Evolutionary conservation across 2,797 vertebrate species (phyloP).

Genomic region (Philypnodon macrostomus): DNA sequence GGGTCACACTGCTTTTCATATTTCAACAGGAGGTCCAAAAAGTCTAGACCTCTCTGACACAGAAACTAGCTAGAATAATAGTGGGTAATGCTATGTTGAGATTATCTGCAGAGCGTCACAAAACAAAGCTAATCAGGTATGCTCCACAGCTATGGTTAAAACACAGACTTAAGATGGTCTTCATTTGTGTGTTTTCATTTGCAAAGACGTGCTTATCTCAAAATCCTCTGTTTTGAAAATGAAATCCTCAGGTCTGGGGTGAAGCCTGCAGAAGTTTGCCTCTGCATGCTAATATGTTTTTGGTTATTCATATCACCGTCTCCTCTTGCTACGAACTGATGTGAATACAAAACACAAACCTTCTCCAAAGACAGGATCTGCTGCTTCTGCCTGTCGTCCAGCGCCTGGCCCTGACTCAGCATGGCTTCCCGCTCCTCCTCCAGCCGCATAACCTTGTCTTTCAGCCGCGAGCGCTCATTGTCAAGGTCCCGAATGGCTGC

Average conservation of each 20-base stretch:
- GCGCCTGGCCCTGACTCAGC: slow-evolving; percentile 86
- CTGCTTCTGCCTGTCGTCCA: slow-evolving; percentile 91
- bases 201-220: background rate
- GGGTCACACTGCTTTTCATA: background rate
- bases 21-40: background rate
- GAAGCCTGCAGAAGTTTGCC: slow-evolving; percentile 14
- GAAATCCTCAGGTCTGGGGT: slow-evolving; percentile 10
- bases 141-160: background rate
- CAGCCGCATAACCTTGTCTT: slow-evolving; percentile 88
- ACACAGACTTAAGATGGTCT: too few relatives aligned
- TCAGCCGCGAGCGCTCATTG: slow-evolving; percentile 90
- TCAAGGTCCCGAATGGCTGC: slow-evolving; percentile 96
- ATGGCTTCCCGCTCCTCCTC: slow-evolving; percentile 91
- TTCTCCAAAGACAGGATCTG: slow-evolving; percentile 91
- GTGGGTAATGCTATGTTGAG: too few relatives aligned
- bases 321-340: slow-evolving; percentile 8
- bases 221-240: slow-evolving; percentile 10
- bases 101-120: background rate
- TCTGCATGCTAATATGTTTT: slow-evolving; percentile 35
- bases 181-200: background rate
- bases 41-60: background rate
- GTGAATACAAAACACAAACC: slow-evolving; percentile 71
- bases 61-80: background rate
- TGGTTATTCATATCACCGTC: slow-evolving; percentile 40
- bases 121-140: background rate